A percentile compares a stretch with the other conserved stretches of the same genome.
These are phyloP conservation scores for Zosterops borbonicus DNA, from an alignment of 2,113 vertebrate genomes.

Conservation along the genomic window DNA sequence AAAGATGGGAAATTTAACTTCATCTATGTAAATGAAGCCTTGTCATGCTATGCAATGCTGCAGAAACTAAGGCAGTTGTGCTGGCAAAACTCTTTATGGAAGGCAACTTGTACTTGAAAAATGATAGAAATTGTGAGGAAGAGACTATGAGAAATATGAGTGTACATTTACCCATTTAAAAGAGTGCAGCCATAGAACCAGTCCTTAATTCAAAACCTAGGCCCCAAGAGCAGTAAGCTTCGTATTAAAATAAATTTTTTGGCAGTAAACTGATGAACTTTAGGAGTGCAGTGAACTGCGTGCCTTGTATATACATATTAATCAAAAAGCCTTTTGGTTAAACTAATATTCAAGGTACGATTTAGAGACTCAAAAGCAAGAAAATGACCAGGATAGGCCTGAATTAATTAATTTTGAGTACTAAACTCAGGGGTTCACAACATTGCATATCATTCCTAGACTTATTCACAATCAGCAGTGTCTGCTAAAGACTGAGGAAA, in stretches of 20 bases:
- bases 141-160: not conserved
- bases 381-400: not conserved
- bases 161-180: slow-evolving; percentile 26
- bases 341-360: not conserved
- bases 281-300: not conserved
- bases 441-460: not conserved
- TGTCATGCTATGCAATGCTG: not conserved
- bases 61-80: not conserved
- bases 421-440: not conserved
- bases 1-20: slow-evolving; percentile 7
- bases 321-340: not conserved
- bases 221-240: not conserved
- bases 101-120: slow-evolving; percentile 8
- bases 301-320: not conserved
- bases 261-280: slow-evolving; percentile 47
- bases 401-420: not conserved
- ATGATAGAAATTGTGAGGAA: not conserved
- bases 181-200: not conserved
- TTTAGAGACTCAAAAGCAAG: not conserved
- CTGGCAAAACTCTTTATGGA: slow-evolving; percentile 5
- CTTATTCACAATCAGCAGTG: not conserved
- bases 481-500: not conserved
- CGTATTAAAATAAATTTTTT: slow-evolving; percentile 49
- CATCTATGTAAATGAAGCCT: not conserved
- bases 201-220: slow-evolving; percentile 27